phyloP scores from a whole-genome alignment of 2,888 invertebrate species.

The Drosophila infuscata region DNA sequence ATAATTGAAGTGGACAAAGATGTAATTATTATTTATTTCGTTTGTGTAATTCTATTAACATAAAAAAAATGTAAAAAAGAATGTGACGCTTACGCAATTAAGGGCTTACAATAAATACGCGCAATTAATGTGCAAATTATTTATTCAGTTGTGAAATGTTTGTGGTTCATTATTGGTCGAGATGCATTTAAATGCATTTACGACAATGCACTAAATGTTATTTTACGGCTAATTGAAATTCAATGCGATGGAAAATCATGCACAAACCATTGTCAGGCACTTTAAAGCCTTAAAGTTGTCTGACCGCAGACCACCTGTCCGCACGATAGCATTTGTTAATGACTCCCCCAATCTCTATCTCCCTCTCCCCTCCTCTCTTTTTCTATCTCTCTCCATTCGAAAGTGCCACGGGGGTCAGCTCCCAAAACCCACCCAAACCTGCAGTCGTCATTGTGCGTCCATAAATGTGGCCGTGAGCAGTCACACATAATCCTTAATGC shows the following conservation, averaged over 20 bases:
- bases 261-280: conserved; percentile 18
- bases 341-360: conserved; percentile 14
- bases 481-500: conserved; percentile 69
- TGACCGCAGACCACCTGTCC: conserved; percentile 50
- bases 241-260: conserved; percentile 27
- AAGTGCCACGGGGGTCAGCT: not conserved
- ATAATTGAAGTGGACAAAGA: conserved; percentile 6
- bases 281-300: conserved; percentile 61
- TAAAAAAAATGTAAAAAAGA: not conserved
- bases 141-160: conserved; percentile 79
- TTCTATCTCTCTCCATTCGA: not conserved
- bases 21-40: not conserved
- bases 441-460: conserved; percentile 39
- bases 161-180: conserved; percentile 75
- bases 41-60: not conserved
- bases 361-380: not conserved
- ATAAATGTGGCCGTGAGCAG: conserved; percentile 48
- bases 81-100: conserved; percentile 63
- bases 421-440: not conserved
- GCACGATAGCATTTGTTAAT: conserved; percentile 52
- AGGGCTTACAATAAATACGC: conserved; percentile 68
- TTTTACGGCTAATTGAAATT: conserved; percentile 74
- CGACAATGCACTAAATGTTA: conserved; percentile 35
- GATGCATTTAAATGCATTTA: conserved; percentile 49
- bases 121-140: conserved; percentile 76